Evolutionary conservation across 2,888 invertebrate species (phyloP).

Genomic region (Acanthopleura granulata): DNA sequence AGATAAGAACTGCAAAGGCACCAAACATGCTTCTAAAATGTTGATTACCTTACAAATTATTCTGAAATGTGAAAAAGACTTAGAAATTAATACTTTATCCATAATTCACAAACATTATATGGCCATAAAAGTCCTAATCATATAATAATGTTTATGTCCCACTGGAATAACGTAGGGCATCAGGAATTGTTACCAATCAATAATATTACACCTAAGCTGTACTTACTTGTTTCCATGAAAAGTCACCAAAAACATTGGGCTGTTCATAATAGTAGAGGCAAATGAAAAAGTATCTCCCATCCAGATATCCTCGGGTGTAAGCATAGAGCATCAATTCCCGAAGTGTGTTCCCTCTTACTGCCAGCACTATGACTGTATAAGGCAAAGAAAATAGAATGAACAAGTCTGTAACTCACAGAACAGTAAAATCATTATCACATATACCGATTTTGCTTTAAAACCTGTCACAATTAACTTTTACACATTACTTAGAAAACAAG

Average conservation of each 20-base stretch:
- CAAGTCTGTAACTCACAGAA: not conserved
- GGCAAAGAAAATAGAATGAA: not conserved
- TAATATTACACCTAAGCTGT: not conserved
- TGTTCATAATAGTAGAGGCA: conserved; percentile 39
- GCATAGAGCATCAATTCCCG: conserved; percentile 31
- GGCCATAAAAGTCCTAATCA: too few relatives aligned
- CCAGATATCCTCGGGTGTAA: conserved; percentile 27
- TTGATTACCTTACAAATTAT: too few relatives aligned
- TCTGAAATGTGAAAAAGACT: too few relatives aligned
- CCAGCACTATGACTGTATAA: conserved; percentile 38
- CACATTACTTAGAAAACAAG: too few relatives aligned
- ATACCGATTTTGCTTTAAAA: not conserved
- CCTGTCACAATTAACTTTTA: too few relatives aligned
- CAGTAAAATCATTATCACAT: conserved; percentile 12
- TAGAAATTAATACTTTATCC: too few relatives aligned
- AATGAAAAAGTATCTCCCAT: conserved; percentile 38
- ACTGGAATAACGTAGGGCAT: too few relatives aligned
- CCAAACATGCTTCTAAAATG: too few relatives aligned
- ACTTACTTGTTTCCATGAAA: conserved; percentile 38
- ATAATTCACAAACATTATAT: too few relatives aligned
- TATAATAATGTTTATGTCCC: too few relatives aligned
- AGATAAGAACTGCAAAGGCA: too few relatives aligned
- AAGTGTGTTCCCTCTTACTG: conserved; percentile 35
- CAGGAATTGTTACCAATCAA: too few relatives aligned
- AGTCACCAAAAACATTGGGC: conserved; percentile 36